A percentile compares a stretch with the other conserved stretches of the same genome.
Evolutionary conservation across 2,113 vertebrate genomes (phyloP).

Genomic region (Chloropsis cyanopogon): DNA sequence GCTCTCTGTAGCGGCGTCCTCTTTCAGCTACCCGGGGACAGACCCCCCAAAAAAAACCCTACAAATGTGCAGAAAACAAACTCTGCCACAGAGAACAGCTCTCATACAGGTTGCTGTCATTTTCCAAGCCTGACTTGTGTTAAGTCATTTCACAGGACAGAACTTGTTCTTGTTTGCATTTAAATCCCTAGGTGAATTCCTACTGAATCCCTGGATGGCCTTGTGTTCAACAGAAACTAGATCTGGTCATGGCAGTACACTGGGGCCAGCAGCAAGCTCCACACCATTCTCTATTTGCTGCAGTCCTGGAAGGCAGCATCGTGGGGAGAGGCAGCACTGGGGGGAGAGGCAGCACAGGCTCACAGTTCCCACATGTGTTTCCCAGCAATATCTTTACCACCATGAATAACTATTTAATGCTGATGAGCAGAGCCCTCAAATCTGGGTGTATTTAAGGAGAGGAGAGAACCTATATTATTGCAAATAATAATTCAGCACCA

Average conservation of each 20-base stretch:
- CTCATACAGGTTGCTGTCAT: neutral
- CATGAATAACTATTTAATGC: neutral
- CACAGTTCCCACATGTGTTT: neutral
- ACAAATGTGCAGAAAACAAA: neutral
- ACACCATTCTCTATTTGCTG: neutral
- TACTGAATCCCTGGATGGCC: neutral
- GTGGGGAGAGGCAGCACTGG: accelerated
- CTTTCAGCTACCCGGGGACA: too few species aligned
- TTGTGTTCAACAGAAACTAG: neutral
- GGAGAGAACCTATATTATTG: neutral
- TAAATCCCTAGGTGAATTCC: neutral
- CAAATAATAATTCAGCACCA: neutral
- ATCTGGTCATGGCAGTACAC: neutral
- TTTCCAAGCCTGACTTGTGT: neutral
- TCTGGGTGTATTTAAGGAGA: neutral
- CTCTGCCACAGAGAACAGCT: neutral
- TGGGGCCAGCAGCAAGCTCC: neutral
- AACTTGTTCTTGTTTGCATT: neutral
- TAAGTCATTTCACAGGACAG: neutral
- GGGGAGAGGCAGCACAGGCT: neutral
- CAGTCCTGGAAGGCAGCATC: neutral
- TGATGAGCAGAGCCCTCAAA: neutral
- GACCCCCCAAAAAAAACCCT: too few species aligned
- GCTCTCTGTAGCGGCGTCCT: too few species aligned
- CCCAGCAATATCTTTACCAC: neutral